Conservation (phyloP, 2,113 vertebrate species). For the Oenanthe melanoleuca region DNA sequence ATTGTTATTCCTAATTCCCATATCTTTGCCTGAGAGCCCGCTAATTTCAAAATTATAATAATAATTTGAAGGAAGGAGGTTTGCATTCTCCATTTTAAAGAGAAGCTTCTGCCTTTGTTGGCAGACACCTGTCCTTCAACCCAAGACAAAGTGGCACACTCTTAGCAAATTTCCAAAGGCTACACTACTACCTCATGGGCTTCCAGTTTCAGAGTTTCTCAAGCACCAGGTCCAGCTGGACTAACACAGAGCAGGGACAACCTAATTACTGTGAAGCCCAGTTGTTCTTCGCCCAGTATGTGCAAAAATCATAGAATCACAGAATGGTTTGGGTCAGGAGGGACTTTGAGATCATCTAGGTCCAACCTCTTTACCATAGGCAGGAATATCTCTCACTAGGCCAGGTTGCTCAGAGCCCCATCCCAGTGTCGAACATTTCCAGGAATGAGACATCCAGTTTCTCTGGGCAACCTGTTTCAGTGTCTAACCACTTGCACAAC, state of each 20-base stretch:
- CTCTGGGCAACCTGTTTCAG: not conserved
- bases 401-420: not conserved
- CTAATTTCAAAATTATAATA: no score
- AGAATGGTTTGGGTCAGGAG: not conserved
- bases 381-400: not conserved
- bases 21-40: no score
- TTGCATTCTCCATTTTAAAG: no score
- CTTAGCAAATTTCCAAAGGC: not conserved
- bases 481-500: not conserved
- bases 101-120: no score
- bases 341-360: not conserved
- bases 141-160: not conserved
- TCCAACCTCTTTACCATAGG: not conserved
- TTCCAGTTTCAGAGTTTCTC: not conserved
- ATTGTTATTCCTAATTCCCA: no score
- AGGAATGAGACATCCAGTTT: not conserved
- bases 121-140: no score
- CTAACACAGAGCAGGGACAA: not conserved
- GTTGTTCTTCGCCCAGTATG: not conserved
- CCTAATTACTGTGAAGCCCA: not conserved
- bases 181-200: not conserved
- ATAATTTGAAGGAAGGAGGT: no score
- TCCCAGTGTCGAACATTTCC: not conserved
- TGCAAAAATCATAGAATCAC: not conserved
- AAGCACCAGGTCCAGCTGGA: not conserved